phyloP scores from a whole-genome alignment of 2,888 invertebrate genomes.

The Gastracanthus pulcherrimus region DNA sequence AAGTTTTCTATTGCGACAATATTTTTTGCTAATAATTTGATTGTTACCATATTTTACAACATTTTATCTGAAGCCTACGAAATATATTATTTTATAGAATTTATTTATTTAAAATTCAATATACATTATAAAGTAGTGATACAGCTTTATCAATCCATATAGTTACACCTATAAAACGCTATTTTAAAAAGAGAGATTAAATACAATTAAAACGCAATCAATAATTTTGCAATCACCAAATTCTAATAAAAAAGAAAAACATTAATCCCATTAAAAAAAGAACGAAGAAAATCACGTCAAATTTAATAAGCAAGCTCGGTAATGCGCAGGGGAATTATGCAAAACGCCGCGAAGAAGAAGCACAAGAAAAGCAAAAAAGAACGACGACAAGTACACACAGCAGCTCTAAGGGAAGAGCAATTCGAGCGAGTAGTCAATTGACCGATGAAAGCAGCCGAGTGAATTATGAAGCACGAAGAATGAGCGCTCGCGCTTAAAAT shows the following conservation, averaged over 20 bases:
- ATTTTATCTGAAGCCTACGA: too few relatives aligned
- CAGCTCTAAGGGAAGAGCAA: background rate
- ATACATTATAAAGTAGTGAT: too few relatives aligned
- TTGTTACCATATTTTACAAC: too few relatives aligned
- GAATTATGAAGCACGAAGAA: constrained; percentile 34
- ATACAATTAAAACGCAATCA: background rate
- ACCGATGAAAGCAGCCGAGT: constrained; percentile 45
- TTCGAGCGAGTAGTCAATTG: constrained; percentile 40
- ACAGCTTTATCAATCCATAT: too few relatives aligned
- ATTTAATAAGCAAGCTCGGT: constrained; percentile 14
- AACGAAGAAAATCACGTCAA: background rate
- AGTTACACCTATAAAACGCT: too few relatives aligned
- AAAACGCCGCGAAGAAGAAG: background rate
- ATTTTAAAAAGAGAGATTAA: background rate
- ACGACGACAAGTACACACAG: background rate
- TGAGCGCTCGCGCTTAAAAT: constrained; percentile 42
- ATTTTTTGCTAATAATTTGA: too few relatives aligned
- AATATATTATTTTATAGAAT: too few relatives aligned
- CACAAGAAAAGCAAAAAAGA: background rate
- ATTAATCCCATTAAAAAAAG: background rate
- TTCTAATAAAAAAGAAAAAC: background rate
- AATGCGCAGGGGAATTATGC: constrained; percentile 16
- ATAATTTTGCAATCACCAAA: too few relatives aligned
- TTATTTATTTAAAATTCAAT: too few relatives aligned
- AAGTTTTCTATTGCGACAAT: too few relatives aligned